Evolutionary conservation across 2,888 invertebrate species (phyloP).

Genomic region (Entomobrya multifasciata): DNA sequence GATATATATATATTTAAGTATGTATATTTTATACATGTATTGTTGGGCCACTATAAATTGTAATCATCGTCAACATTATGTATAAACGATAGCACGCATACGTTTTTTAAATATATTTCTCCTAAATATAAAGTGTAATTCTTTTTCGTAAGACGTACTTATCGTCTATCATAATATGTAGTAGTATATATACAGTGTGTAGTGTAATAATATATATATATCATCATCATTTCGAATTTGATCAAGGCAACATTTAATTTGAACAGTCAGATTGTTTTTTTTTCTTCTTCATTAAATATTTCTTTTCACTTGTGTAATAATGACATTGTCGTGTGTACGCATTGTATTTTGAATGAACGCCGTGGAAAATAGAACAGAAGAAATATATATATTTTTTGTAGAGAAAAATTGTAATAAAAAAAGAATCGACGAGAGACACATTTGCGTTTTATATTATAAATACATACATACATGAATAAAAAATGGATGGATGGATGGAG

Average conservation of each 20-base stretch:
- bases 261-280: constrained; percentile 75
- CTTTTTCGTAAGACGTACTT: constrained; percentile 68
- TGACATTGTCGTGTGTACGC: too few species aligned
- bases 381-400: not conserved
- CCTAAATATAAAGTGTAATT: constrained; percentile 70
- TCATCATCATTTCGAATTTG: constrained; percentile 69
- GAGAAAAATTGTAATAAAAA: not conserved
- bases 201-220: constrained; percentile 34
- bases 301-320: constrained; percentile 52
- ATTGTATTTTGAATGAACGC: too few species aligned
- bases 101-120: constrained; percentile 45
- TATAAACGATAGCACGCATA: constrained; percentile 72
- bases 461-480: constrained; percentile 15
- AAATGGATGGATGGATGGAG: constrained; percentile 70
- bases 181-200: not conserved
- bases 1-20: too few species aligned
- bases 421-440: not conserved
- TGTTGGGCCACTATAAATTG: too few species aligned
- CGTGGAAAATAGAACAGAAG: too few species aligned
- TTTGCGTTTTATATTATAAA: not conserved
- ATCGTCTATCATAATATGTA: constrained; percentile 59
- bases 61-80: constrained; percentile 40
- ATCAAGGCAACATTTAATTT: constrained; percentile 75
- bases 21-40: too few species aligned
- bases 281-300: not conserved